phyloP scores from a whole-genome alignment of 2,113 vertebrate genomes.

The Eptesicus fuscus region DNA sequence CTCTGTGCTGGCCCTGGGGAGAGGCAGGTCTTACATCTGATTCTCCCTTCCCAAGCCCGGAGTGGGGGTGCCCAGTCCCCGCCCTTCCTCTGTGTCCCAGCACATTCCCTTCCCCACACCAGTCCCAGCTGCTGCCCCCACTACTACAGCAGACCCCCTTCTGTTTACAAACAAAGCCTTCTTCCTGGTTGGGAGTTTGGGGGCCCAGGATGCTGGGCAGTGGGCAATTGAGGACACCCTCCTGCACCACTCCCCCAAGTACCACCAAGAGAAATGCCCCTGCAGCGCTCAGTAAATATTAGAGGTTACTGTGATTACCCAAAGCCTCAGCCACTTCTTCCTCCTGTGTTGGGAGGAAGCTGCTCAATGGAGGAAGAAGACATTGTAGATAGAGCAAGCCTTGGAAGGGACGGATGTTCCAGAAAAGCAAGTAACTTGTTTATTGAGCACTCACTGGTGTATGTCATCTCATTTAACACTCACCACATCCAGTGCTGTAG shows the following conservation, averaged over 20 bases:
- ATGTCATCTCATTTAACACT: background rate
- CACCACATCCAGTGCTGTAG: background rate
- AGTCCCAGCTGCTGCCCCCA: background rate
- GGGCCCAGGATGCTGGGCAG: background rate
- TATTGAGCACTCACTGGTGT: too few relatives aligned
- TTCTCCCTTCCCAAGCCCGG: background rate
- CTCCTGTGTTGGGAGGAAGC: background rate
- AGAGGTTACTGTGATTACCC: background rate
- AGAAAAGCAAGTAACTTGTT: background rate
- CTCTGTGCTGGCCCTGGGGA: constrained; percentile 52
- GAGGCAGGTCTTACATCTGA: constrained; percentile 2
- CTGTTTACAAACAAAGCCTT: background rate
- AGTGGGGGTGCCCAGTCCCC: background rate
- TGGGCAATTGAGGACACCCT: background rate
- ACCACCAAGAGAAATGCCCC: background rate
- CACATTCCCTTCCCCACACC: background rate
- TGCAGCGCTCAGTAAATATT: background rate
- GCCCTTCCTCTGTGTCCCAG: background rate
- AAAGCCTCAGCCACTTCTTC: background rate
- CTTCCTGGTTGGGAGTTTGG: background rate
- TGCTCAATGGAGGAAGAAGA: background rate
- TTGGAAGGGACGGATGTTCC: background rate
- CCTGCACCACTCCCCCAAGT: background rate
- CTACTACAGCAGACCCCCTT: background rate
- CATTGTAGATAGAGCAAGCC: background rate